Evolutionary conservation across 2,797 vertebrate genomes (phyloP), one percentile per base, ranked within the genome.

Genomic region (Fistularia commersonii): DNA sequence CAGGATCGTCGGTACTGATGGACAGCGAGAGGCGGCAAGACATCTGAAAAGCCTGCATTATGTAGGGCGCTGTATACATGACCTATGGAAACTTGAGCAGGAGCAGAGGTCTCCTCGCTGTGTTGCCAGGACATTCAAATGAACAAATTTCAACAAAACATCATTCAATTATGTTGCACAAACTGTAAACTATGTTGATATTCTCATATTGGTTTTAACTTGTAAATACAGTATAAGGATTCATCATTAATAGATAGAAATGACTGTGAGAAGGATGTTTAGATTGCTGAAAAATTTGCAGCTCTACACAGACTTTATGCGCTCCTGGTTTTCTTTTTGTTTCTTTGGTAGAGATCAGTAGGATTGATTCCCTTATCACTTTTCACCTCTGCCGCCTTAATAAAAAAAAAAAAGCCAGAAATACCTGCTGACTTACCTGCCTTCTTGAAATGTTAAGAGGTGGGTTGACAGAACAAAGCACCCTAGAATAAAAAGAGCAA

Each of bases 1-100:
- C 57, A 66, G 68, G 69, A 70, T 69, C 61, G 48, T 11, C 54
- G 63, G 51, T 60, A 56, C 14, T 71, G 69, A 80, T 66, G 76
- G 76, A 53, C 78, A 74, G 65, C 8, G 57, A 59, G 61, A 47
- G 60, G 48, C 46, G 33, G 45, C 45, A 35, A 37, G 57, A 48
- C 48, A 50, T 58, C 51, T 55, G 62, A 71, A 38, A 35, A 45
- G 48, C 56, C 39, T 51, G 48, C 54, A 41, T 32, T 45, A 41
- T 37, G 52, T 5, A 23, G 7, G 4, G 6, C 35, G 11, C 8
- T 45, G 23, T 6, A n/a, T 6, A 39, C 32, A 32, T 10, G 41
- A 9, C 38, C n/a, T 31, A 58, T 51, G 41, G 13, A 41, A 57
- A 61, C 33, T 31, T 11, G 55, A 35, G 13, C 15, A 1, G 23